Percentiles rank a stretch among this genome's conserved stretches.
Conservation (phyloP, 2,888 invertebrate species). For the Conistra vaccinii region DNA sequence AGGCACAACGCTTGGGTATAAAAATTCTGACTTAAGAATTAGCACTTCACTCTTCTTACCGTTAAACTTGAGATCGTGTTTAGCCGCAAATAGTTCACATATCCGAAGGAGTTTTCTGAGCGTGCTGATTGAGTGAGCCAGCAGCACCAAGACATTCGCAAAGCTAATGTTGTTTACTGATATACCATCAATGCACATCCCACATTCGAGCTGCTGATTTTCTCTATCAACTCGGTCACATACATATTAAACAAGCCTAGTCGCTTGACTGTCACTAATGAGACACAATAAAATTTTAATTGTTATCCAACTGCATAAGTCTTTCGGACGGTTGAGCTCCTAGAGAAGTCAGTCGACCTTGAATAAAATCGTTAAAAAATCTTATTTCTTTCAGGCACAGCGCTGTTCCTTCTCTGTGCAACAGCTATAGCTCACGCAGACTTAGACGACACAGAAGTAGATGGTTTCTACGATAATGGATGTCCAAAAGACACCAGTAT, state of each 20-base stretch:
- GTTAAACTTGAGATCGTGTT: not conserved
- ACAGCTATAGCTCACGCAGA: slow-evolving; percentile 35
- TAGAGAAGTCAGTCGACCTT: slow-evolving; percentile 2
- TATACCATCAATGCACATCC: not conserved
- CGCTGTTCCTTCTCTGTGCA: slow-evolving; percentile 45
- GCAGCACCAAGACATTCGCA: too few species aligned
- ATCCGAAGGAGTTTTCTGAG: slow-evolving; percentile 1
- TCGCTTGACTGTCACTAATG: too few species aligned
- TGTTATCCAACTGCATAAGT: too few species aligned
- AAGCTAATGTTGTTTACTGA: not conserved
- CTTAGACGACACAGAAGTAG: not conserved
- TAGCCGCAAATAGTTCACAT: not conserved
- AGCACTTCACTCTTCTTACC: not conserved
- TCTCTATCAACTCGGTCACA: not conserved
- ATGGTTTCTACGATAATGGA: slow-evolving; percentile 39
- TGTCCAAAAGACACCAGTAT: slow-evolving; percentile 53
- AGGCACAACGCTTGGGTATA: not conserved
- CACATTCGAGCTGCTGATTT: not conserved
- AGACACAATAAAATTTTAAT: too few species aligned
- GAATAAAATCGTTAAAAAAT: slow-evolving; percentile 32
- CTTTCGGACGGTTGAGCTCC: too few species aligned
- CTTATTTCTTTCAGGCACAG: slow-evolving; percentile 54
- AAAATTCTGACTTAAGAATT: not conserved
- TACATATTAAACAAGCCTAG: slow-evolving; percentile 1
- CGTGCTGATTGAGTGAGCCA: slow-evolving; percentile 4